These are phyloP conservation scores for Thyatira batis DNA, from an alignment of 2,888 invertebrate species.

Conservation along the genomic window DNA sequence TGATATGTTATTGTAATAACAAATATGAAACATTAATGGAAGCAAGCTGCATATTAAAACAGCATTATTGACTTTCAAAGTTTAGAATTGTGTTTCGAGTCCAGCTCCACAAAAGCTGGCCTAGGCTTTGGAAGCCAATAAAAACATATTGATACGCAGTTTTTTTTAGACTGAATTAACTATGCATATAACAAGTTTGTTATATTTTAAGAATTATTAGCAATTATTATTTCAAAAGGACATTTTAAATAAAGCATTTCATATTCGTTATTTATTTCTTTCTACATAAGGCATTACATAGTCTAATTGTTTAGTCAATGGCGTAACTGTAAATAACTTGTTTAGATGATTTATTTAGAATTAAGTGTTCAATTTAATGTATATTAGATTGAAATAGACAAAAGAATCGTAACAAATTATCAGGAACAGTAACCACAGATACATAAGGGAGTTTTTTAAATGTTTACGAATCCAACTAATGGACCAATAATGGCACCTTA, in stretches of 20 bases:
- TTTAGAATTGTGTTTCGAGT: constrained; percentile 33
- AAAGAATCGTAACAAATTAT: constrained; percentile 53
- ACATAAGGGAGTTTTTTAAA: constrained; percentile 56
- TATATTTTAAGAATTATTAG: constrained; percentile 70
- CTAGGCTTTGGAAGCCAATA: constrained; percentile 68
- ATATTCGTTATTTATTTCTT: constrained; percentile 81
- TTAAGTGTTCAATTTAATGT: constrained; percentile 79
- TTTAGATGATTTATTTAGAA: constrained; percentile 79
- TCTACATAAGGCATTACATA: constrained; percentile 69
- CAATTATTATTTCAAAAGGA: constrained; percentile 68
- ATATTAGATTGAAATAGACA: constrained; percentile 72
- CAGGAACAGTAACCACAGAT: constrained; percentile 54
- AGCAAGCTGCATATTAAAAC: constrained; percentile 63
- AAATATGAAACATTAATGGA: constrained; percentile 64
- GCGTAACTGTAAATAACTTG: constrained; percentile 78
- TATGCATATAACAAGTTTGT: constrained; percentile 65
- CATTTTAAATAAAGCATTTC: constrained; percentile 78
- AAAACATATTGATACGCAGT: constrained; percentile 58
- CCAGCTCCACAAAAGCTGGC: constrained; percentile 15
- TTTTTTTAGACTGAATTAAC: constrained; percentile 71
- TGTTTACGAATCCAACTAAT: constrained; percentile 67
- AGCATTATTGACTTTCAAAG: constrained; percentile 75
- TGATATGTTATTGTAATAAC: constrained; percentile 61
- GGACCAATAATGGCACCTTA: constrained; percentile 73
- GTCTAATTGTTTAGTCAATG: constrained; percentile 78